Base-by-base conservation (phyloP, 2,113 vertebrate species). In the Psammodynastes pulverulentus region DNA sequence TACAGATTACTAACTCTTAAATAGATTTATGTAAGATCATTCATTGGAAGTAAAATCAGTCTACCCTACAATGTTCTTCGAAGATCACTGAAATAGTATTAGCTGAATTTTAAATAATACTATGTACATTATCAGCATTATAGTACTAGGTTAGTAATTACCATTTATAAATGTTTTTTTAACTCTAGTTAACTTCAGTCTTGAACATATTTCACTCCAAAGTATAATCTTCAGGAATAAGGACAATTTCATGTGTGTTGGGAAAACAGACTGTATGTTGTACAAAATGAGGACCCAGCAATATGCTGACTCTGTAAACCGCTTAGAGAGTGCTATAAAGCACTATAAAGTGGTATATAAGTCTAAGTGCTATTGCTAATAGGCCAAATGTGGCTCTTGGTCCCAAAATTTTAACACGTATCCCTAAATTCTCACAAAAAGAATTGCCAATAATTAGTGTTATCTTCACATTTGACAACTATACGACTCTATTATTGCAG, bases 111-210 rank as follows among this genome's bases (percentile, higher is more conserved):
- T 45, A 23, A 84, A 13, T 43, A 51, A 29, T 84, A 5, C 24
- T 54, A 45, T 84, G 53, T 90, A 29, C 9, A 54, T 54, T 26
- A 79, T 46, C 53, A 45, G 12, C 26, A 10, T 84, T 79, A 26
- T 2, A 45, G 1, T 72, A 72, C 67, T 72, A 21, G 8, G 39
- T 84, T 48, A 89, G 21, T 72, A 2, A 84, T 72, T 9, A 19
- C 45, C 23, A 15, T 58, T 48, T 86, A 67, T n/a, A 72, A n/a
- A 12, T 12, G 10, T 56, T 72, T 56, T 56, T 49, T 52, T 56
- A 84, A 21, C 4, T 48, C 51, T 24, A 17, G 49, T 87, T 29
- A 9, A n/a, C 0, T 0, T 0, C 46, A 1, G 19, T 3, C 24
- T 0, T 0, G 29, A 53, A 86, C 26, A 39, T 3, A 1, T 21